A percentile compares a stretch with the other conserved stretches of the same genome.
phyloP scores from a whole-genome alignment of 2,888 invertebrate genomes.

The Andrena flavipes region DNA sequence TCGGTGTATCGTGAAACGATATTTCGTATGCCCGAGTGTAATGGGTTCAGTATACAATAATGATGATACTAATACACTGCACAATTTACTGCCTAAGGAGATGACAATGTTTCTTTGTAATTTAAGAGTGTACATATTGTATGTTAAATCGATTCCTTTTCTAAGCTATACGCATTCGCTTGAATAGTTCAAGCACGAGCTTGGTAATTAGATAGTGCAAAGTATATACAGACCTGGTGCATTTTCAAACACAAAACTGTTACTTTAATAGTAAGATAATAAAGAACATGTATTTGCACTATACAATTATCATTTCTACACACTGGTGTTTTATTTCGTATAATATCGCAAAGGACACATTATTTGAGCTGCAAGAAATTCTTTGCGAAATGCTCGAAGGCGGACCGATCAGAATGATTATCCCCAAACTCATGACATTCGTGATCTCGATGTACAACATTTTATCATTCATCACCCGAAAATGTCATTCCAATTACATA shows the following conservation, averaged over 20 bases:
- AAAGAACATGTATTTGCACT: conserved; percentile 4
- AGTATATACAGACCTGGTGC: not conserved
- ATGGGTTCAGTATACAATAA: conserved; percentile 7
- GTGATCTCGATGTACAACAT: conserved; percentile 10
- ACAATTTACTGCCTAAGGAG: conserved; percentile 54
- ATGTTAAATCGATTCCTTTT: conserved; percentile 2
- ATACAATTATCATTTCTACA: conserved; percentile 14
- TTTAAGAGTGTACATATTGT: conserved; percentile 3
- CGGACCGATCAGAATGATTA: not conserved
- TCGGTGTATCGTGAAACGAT: not conserved
- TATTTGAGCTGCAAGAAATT: not conserved
- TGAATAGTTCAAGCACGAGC: not conserved
- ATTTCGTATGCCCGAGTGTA: not conserved
- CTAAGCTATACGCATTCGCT: not conserved
- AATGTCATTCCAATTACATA: conserved; percentile 34
- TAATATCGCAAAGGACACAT: not conserved
- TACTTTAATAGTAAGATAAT: not conserved
- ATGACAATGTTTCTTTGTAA: conserved; percentile 33
- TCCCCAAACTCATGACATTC: not conserved
- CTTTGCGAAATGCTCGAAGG: not conserved
- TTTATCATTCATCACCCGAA: conserved; percentile 7
- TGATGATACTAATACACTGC: conserved; percentile 30
- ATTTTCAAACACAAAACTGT: conserved; percentile 1
- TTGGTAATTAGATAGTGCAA: conserved; percentile 3
- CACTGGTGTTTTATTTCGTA: not conserved